Evolutionary conservation across 2,113 vertebrate genomes (phyloP), one percentile per base, ranked within the genome.

Genomic region (Corythornis cristatus): DNA sequence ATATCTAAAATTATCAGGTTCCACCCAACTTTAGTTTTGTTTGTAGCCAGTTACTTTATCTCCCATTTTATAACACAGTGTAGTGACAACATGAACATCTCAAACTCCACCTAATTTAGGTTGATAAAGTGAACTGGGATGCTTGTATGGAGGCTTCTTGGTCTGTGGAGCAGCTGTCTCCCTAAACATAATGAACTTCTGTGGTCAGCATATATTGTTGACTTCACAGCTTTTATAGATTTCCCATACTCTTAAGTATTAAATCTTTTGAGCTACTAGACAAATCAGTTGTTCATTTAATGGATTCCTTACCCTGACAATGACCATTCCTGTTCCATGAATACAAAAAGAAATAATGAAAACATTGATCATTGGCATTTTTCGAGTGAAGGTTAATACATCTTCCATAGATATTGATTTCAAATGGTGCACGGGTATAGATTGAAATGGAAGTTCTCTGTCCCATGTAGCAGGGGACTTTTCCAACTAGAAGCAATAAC

Each of bases 311-410:
- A 84, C 96, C 93, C 96, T 82, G 89, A 97, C 96, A 96, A 94
- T 90, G 86, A 91, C 90, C 97, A 88, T 89, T 83, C 74, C 45
- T 96, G 90, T 89, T 93, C 89, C 57, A 90, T 54, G 61, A 90
- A 90, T 95, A 91, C 77, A 84, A 79, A 93, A 96, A 94, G 93
- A 92, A 86, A 85, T 81, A 96, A 48, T 20, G 10, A 48, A 48
- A 48, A 50, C 23, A 96, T 92, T 92, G 93, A 97, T 97, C 97
- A 97, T 97, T 97, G 91, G 86, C 92, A 92, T 94, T 97, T 97
- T 96, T 96, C 68, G 93, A 90, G 87, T 84, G 79, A 96, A 91
- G 76, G 95, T 97, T 95, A 96, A 96, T 95, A 80, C 66, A 89
- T 97, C 91, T 90, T 95, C 88, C 83, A 45, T 92, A 90, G 35